Base-by-base conservation (phyloP, 2,113 vertebrate genomes). In the Numida meleagris region DNA sequence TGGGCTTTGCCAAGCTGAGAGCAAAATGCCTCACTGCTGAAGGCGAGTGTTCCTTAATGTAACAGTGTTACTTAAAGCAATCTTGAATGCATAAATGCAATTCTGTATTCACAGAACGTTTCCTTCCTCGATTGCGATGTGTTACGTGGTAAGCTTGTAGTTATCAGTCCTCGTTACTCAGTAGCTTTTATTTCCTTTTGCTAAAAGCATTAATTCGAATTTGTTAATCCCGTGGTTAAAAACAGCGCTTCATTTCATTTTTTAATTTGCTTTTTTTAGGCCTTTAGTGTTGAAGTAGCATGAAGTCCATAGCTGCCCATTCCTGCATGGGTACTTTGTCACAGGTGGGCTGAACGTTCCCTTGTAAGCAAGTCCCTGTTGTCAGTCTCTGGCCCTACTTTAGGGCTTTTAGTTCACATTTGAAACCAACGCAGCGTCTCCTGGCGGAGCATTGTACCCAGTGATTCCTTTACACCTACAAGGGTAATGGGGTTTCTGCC, bases 51-150 rank as follows among this genome's bases (percentile, higher is more conserved):
- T 48, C 6, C 24, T 27, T 27, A 12, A 17, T 15, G 9, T 33
- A 23, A 0, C 2, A 5, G 1, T 6, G 6, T 24, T 17, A 1
- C 34, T 10, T 2, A 20, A 45, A 10, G 0, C 0, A 0, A 3
- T 42, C 0, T 0, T 9, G 1, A 9, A 7, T 42, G 58, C 0
- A 0, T 46, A 17, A 29, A 13, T 4, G 8, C 8, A 5, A 1
- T 2, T n/a, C 6, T 14, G n/a, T 38, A 27, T 63, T 6, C 16
- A 5, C 4, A 14, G 21, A 20, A 6, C 4, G 6, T 4, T 5
- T 1, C 1, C 0, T 11, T 51, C 1, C 3, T 50, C 1, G 1
- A 10, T 40, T 42, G 9, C 2, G 3, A 12, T 6, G 1, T 14
- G 4, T 36, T 31, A 4, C 2, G 17, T 3, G 3, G 4, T 31